Evolutionary conservation across 2,888 invertebrate species (phyloP).

Genomic region (Agelastica alni): DNA sequence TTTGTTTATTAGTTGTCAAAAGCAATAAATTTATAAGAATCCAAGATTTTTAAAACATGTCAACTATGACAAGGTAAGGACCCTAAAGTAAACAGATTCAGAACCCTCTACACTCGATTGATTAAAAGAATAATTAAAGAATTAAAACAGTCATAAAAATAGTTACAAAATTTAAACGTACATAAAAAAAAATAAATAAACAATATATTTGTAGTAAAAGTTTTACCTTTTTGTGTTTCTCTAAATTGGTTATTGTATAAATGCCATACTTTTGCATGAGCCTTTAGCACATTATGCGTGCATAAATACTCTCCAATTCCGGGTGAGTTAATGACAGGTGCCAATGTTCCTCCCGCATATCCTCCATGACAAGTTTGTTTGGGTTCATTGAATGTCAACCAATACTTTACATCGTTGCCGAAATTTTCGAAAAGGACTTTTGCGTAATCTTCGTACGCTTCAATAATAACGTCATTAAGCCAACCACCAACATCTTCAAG

Average conservation of each 20-base stretch:
- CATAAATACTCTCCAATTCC: constrained; percentile 67
- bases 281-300: constrained; percentile 65
- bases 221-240: constrained; percentile 2
- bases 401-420: constrained; percentile 51
- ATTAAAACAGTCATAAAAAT: too few relatives aligned
- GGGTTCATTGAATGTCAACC: constrained; percentile 63
- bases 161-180: too few relatives aligned
- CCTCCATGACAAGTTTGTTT: constrained; percentile 41
- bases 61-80: too few relatives aligned
- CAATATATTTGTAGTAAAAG: not conserved
- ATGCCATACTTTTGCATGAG: constrained; percentile 68
- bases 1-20: too few relatives aligned
- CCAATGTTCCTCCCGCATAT: constrained; percentile 37
- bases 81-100: too few relatives aligned
- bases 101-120: too few relatives aligned
- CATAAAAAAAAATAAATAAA: too few relatives aligned
- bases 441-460: constrained; percentile 58
- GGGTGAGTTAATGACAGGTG: constrained; percentile 48
- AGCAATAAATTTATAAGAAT: too few relatives aligned
- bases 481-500: not conserved
- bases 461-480: not conserved
- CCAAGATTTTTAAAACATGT: too few relatives aligned
- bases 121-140: too few relatives aligned
- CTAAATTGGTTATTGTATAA: constrained; percentile 64
- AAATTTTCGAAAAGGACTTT: constrained; percentile 52